These are phyloP conservation scores for Scaptomyza parva DNA, from an alignment of 2,888 invertebrate species.

Conservation along the genomic window DNA sequence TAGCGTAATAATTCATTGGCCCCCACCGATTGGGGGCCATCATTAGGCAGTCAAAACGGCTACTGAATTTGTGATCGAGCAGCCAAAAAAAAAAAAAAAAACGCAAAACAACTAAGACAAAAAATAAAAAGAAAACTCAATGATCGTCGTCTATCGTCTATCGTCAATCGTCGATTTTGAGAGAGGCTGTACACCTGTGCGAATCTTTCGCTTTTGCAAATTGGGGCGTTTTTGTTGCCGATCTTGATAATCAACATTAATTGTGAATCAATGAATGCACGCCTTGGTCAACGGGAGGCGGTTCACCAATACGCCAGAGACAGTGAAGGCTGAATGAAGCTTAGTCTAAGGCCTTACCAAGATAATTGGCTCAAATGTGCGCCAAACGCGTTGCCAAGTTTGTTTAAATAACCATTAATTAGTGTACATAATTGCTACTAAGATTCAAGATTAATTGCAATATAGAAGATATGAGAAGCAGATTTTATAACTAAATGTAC, in stretches of 20 bases:
- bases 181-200: constrained; percentile 56
- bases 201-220: constrained; percentile 69
- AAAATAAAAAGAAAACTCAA: background rate
- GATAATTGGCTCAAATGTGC: constrained; percentile 73
- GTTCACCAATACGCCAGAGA: constrained; percentile 11
- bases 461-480: constrained; percentile 56
- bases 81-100: constrained; percentile 41
- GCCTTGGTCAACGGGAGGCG: constrained; percentile 59
- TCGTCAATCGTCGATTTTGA: constrained; percentile 35
- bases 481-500: constrained; percentile 24
- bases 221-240: constrained; percentile 73
- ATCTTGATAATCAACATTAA: constrained; percentile 79
- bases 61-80: constrained; percentile 72
- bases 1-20: constrained; percentile 76
- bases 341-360: constrained; percentile 28
- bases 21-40: constrained; percentile 55
- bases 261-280: constrained; percentile 80
- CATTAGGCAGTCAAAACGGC: constrained; percentile 79
- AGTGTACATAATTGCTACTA: constrained; percentile 63
- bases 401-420: constrained; percentile 75
- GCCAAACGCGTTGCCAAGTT: constrained; percentile 78
- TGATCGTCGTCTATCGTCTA: constrained; percentile 28
- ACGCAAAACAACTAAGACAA: background rate
- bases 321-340: constrained; percentile 2
- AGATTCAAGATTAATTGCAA: constrained; percentile 70